These are phyloP conservation scores for Gallinago stenura DNA, from an alignment of 2,797 vertebrate genomes.

Conservation along the genomic window DNA sequence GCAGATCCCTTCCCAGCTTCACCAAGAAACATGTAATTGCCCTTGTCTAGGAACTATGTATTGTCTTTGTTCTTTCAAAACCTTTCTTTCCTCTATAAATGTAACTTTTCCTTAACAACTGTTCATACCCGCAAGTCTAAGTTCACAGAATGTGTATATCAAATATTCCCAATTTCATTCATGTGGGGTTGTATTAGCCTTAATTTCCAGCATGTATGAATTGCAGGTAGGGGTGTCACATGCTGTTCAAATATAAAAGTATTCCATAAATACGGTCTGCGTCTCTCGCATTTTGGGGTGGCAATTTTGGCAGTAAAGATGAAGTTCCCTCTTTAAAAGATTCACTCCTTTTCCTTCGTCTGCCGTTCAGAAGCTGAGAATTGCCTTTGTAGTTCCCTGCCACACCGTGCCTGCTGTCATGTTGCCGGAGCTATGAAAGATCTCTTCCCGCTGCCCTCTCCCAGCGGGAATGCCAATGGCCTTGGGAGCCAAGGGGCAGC, in stretches of 20 bases:
- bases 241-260: background rate
- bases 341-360: background rate
- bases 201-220: background rate
- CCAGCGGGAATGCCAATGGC: background rate
- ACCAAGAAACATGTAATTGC: background rate
- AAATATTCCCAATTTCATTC: background rate
- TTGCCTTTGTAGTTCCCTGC: background rate
- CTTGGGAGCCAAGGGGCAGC: background rate
- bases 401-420: rapidly evolving
- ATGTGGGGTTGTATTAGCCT: background rate
- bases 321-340: background rate
- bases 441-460: background rate
- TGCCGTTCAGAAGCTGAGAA: background rate
- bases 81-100: background rate
- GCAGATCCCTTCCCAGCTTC: constrained; percentile 36
- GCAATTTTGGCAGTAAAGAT: background rate
- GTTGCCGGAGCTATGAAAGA: background rate
- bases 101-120: background rate
- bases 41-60: background rate
- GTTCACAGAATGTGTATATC: background rate
- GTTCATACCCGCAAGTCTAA: background rate
- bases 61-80: constrained; percentile 17
- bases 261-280: background rate
- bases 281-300: background rate
- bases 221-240: background rate